Percentiles rank a stretch among this genome's conserved stretches.
These are phyloP conservation scores for Fulmarus glacialis DNA, from an alignment of 2,113 vertebrate species.

Conservation along the genomic window DNA sequence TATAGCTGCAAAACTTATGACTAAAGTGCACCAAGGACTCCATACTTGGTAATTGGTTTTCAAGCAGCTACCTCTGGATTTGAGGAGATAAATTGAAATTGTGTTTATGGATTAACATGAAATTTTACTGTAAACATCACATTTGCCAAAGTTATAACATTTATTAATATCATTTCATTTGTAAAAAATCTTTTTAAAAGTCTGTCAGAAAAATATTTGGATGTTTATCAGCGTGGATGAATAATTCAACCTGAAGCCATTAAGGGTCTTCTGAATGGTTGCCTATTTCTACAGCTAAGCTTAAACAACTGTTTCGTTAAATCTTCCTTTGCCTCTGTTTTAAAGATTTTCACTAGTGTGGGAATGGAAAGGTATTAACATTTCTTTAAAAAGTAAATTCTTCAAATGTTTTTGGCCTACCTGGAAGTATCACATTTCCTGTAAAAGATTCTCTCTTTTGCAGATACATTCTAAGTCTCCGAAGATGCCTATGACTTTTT, in stretches of 20 bases:
- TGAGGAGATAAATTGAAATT: not conserved
- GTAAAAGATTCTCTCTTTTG: not conserved
- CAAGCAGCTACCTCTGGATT: not conserved
- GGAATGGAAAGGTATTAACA: not conserved
- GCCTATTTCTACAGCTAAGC: not conserved
- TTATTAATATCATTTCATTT: not conserved
- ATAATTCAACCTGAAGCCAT: not conserved
- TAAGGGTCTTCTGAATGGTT: not conserved
- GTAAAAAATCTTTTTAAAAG: not conserved
- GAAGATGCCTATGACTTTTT: not conserved
- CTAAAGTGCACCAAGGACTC: not conserved
- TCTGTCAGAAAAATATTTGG: not conserved
- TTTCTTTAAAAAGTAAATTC: not conserved
- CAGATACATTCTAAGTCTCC: not conserved
- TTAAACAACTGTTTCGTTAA: not conserved
- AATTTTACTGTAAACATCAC: not conserved
- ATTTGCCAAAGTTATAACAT: not conserved
- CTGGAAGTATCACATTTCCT: not conserved
- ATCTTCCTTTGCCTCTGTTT: not conserved
- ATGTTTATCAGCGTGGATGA: not conserved
- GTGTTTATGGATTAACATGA: not conserved
- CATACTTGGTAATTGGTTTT: not conserved
- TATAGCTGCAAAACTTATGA: not conserved
- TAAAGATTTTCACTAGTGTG: not conserved
- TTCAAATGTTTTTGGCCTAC: not conserved